phyloP scores from a whole-genome alignment of 2,113 vertebrate species.

The Melanerpes aurifrons region DNA sequence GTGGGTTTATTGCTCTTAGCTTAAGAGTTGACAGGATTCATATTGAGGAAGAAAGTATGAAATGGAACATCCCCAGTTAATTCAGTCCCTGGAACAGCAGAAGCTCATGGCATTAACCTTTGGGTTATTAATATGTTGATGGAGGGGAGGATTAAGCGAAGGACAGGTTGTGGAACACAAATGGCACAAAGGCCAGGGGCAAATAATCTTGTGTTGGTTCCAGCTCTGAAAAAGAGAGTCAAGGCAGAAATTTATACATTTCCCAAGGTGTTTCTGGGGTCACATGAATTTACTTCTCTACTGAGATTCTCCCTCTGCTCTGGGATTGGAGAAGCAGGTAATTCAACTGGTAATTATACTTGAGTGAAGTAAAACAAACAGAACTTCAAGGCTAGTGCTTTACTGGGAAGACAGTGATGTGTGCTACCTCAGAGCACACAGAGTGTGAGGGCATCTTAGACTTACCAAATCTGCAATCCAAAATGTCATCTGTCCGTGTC shows the following conservation, averaged over 20 bases:
- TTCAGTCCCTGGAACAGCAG: neutral
- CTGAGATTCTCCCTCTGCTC: neutral
- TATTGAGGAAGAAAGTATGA: neutral
- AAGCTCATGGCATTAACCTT: conserved; percentile 13
- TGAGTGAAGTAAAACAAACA: neutral
- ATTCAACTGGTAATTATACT: neutral
- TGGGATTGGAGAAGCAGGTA: neutral
- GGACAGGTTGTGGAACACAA: conserved; percentile 16
- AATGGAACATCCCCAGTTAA: neutral
- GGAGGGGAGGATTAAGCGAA: conserved; percentile 50
- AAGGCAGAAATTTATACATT: neutral
- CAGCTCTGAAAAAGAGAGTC: neutral
- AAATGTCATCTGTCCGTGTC: fast-evolving
- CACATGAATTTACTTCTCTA: neutral
- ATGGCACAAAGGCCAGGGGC: neutral
- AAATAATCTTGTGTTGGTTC: conserved; percentile 17
- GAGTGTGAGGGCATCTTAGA: neutral
- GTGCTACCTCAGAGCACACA: neutral
- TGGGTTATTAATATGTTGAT: conserved; percentile 40
- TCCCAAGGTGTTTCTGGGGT: neutral
- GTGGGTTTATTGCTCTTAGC: neutral
- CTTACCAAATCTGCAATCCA: neutral
- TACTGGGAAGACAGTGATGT: neutral
- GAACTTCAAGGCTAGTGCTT: neutral
- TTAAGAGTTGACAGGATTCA: neutral